Evolutionary conservation across 1,140 invertebrate species (phyloP).

Genomic region (Lasioglossum baleicum): DNA sequence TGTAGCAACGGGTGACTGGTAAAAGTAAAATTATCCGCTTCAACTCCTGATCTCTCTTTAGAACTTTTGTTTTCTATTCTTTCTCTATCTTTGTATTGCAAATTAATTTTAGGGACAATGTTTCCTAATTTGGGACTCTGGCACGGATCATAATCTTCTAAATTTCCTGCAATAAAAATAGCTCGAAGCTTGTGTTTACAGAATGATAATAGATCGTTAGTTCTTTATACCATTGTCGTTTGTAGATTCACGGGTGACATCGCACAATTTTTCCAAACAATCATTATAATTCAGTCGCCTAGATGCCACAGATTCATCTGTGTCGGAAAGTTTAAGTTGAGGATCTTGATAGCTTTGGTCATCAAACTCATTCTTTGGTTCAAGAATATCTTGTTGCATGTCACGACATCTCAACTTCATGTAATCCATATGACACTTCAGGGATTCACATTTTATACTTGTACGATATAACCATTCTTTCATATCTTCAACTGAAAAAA

Average conservation of each 20-base stretch:
- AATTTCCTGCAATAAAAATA: constrained; percentile 5
- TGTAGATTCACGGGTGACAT: neutral
- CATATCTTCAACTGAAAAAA: constrained; percentile 63
- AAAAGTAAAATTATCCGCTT: constrained; percentile 6
- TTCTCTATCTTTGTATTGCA: neutral
- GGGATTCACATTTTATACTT: constrained; percentile 70
- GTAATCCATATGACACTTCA: constrained; percentile 74
- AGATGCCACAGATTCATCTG: neutral
- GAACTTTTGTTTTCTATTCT: neutral
- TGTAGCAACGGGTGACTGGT: neutral
- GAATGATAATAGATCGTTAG: neutral
- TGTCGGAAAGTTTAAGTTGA: neutral
- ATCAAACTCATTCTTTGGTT: neutral
- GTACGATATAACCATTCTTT: constrained; percentile 73
- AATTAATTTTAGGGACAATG: constrained; percentile 1
- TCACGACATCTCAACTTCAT: constrained; percentile 72
- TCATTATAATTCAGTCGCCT: constrained; percentile 7
- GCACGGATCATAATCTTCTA: neutral
- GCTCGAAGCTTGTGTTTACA: neutral
- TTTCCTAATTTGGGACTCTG: neutral
- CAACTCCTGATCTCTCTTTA: neutral
- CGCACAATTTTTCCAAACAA: constrained; percentile 19
- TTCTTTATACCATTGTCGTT: neutral
- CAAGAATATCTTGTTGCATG: constrained; percentile 29
- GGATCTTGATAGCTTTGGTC: neutral